Conservation (phyloP, 2,888 invertebrate species). For the Pardosa pseudoannulata region DNA sequence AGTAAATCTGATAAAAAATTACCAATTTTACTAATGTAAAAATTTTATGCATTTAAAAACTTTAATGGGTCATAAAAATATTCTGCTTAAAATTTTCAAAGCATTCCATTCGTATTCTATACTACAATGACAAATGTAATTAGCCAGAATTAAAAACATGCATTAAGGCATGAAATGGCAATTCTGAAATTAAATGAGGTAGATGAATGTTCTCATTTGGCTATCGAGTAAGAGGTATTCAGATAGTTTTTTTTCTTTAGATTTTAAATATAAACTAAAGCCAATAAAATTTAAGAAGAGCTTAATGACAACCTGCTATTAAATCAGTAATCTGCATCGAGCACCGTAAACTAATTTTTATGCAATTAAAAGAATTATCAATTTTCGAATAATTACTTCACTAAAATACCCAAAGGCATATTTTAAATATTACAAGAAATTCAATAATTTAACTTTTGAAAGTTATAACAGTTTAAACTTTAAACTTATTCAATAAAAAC, state of each 20-base stretch:
- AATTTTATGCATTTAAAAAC: background rate
- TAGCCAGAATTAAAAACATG: constrained; percentile 9
- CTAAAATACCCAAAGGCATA: too few relatives aligned
- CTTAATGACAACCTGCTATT: background rate
- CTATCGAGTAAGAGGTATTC: constrained; percentile 53
- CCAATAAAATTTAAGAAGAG: background rate
- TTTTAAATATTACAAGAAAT: too few relatives aligned
- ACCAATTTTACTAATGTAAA: background rate
- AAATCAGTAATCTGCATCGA: too few relatives aligned
- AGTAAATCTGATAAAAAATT: too few relatives aligned
- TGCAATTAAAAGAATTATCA: too few relatives aligned
- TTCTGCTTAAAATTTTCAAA: background rate
- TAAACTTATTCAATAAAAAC: too few relatives aligned
- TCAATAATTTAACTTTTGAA: too few relatives aligned
- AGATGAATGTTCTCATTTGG: constrained; percentile 42
- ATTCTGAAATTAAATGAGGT: constrained; percentile 59
- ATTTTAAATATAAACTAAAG: background rate
- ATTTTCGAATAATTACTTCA: too few relatives aligned
- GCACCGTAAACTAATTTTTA: too few relatives aligned
- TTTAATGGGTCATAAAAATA: too few relatives aligned
- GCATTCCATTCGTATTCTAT: background rate
- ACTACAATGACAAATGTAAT: constrained; percentile 9
- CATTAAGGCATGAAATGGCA: constrained; percentile 40
- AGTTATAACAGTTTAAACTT: too few relatives aligned
- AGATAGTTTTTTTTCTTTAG: constrained; percentile 2